Conservation (phyloP, 23 tunicate species). For the Diplosoma virens region DNA sequence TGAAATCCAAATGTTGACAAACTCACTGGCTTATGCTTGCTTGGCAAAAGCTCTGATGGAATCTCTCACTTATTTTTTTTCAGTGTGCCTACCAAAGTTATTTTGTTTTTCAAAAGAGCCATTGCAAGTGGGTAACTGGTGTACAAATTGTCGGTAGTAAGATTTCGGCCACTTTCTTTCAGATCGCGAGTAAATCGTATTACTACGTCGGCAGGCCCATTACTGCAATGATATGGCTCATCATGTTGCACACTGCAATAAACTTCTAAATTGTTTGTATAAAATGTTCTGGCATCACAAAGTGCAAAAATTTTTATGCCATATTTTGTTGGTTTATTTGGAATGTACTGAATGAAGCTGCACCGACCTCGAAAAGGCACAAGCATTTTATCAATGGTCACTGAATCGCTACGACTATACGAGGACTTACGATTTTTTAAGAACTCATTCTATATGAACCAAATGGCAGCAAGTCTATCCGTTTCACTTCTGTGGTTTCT, state of each 20-base stretch:
- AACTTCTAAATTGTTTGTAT: no score
- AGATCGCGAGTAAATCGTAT: neutral
- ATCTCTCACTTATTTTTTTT: neutral
- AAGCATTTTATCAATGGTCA: neutral
- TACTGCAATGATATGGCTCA: no score
- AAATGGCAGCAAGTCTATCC: neutral
- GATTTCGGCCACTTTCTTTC: neutral
- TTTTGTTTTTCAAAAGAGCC: neutral
- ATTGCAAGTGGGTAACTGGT: neutral
- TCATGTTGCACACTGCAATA: no score
- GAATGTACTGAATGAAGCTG: no score
- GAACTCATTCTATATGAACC: neutral
- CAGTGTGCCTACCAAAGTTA: neutral
- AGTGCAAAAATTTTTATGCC: neutral
- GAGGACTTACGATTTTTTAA: neutral
- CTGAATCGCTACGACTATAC: neutral
- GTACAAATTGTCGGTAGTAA: neutral
- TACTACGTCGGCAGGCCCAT: no score
- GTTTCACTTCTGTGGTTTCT: neutral
- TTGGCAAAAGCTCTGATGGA: neutral
- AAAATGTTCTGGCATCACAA: no score
- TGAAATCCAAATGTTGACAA: neutral
- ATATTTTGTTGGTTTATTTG: constrained; percentile 8
- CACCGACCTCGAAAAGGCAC: neutral
- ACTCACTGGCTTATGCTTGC: neutral